Percentiles rank a stretch among this genome's conserved stretches.
phyloP scores from a whole-genome alignment of 2,888 invertebrate species.

The Tryphoninae sp. region DNA sequence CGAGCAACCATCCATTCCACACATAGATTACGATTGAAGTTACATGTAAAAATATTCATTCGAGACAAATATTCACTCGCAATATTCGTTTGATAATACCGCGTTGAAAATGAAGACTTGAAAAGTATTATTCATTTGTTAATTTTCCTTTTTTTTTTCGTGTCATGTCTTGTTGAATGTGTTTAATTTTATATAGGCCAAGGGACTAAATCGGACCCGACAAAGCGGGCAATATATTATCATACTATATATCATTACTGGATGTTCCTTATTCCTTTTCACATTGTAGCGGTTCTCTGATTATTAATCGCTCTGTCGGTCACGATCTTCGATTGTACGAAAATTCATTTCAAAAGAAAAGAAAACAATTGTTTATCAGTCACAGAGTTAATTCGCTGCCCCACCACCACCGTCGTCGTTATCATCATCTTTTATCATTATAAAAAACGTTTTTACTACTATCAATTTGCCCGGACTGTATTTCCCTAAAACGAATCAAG shows the following conservation, averaged over 20 bases:
- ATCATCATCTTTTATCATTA: conserved; percentile 9
- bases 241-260: conserved; percentile 8
- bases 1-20: conserved; percentile 54
- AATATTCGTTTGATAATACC: conserved; percentile 34
- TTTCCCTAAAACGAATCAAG: conserved; percentile 34
- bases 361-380: conserved; percentile 30
- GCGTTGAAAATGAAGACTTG: conserved; percentile 55
- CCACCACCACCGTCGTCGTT: conserved; percentile 34
- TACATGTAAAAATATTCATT: conserved; percentile 67
- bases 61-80: conserved; percentile 46
- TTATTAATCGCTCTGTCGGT: conserved; percentile 35
- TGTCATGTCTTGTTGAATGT: conserved; percentile 55
- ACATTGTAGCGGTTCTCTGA: neutral
- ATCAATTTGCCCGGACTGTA: conserved; percentile 36
- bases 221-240: conserved; percentile 36
- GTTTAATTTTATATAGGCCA: conserved; percentile 60
- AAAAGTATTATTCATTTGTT: conserved; percentile 40
- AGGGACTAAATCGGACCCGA: conserved; percentile 54
- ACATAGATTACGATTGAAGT: conserved; percentile 59
- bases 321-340: conserved; percentile 55
- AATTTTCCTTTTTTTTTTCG: conserved; percentile 9
- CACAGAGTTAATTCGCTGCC: conserved; percentile 53
- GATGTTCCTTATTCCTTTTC: conserved; percentile 3
- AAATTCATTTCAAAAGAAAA: conserved; percentile 36
- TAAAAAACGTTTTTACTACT: conserved; percentile 29